Conservation (phyloP, 2,797 vertebrate species). For the Dicrostonyx torquatus region DNA sequence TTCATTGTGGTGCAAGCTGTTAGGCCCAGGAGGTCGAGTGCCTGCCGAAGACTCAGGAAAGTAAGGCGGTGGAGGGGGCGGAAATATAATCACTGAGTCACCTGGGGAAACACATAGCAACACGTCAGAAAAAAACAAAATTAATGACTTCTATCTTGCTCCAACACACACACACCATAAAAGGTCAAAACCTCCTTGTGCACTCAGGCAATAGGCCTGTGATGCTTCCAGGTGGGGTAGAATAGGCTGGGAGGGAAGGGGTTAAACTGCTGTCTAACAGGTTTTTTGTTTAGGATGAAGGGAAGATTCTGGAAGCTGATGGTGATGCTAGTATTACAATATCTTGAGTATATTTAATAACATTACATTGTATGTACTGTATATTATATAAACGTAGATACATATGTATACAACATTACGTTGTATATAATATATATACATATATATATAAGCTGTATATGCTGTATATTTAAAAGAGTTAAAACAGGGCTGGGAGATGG, state of each 20-base stretch:
- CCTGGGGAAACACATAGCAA: constrained; percentile 79
- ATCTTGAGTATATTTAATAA: neutral
- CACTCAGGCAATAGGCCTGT: neutral
- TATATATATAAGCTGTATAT: neutral
- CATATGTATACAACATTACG: neutral
- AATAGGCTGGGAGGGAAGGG: neutral
- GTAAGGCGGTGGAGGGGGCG: constrained; percentile 89
- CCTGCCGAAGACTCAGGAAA: constrained; percentile 82
- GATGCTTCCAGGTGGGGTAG: neutral
- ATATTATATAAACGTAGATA: neutral
- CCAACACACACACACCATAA: neutral
- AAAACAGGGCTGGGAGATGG: neutral
- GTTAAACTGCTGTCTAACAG: rapidly evolving
- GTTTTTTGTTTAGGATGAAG: neutral
- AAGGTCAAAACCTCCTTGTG: neutral
- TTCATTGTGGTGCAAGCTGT: constrained; percentile 74
- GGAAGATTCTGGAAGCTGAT: neutral
- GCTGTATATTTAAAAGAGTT: neutral
- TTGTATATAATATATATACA: neutral
- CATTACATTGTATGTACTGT: neutral
- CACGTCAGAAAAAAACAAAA: neutral
- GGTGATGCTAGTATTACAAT: neutral
- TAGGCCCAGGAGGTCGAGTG: constrained; percentile 62
- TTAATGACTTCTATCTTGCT: neutral
- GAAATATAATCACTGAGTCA: constrained; percentile 87